Base-by-base conservation (phyloP, 2,113 vertebrate genomes). In the Canis aureus region DNA sequence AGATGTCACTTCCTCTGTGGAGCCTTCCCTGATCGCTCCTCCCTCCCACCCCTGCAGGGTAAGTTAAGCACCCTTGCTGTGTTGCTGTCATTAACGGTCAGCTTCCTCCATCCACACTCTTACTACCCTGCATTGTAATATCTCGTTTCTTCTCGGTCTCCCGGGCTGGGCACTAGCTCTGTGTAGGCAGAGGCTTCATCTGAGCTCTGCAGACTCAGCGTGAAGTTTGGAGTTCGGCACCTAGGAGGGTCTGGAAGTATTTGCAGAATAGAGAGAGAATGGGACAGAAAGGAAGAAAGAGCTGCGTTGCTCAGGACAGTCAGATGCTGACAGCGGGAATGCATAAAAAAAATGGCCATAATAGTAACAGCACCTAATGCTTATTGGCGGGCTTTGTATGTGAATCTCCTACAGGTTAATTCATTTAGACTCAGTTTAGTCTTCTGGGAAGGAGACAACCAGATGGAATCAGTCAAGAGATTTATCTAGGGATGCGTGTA, bases 401-500 rank as follows among this genome's bases (percentile, higher is more conserved):
- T 11, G 80, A 55, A 22, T 51, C 53, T 57, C n/a, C 64, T 59
- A 23, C 64, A 49, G 15, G 66, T 51, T 3, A 64, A 64, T 74
- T n/a, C 27, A 16, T 8, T 53, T 23, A 15, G 76, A 29, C 62
- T 71, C 38, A 8, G 60, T 49, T 59, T 11, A 35, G 55, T 64
- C 35, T 76, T 29, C 59, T 67, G 78, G n/a, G 83, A 89, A 38
- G 22, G 22, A 64, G 82, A 38, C 11, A 20, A 38, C 23, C 16
- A n/a, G n/a, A 59, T 2, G 53, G 11, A n/a, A 55, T 29, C 23
- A 15, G 29, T 27, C 13, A 2, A 20, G 38, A 67, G 66, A 57
- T 2, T 20, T 17, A 4, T 20, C 17, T 76, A 29, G 43, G n/a
- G 38, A 35, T 0, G 43, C 49, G 5, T 3, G 2, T 7, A 22